Evolutionary conservation across 2,797 vertebrate species (phyloP).

Genomic region (Thaleichthys pacificus): DNA sequence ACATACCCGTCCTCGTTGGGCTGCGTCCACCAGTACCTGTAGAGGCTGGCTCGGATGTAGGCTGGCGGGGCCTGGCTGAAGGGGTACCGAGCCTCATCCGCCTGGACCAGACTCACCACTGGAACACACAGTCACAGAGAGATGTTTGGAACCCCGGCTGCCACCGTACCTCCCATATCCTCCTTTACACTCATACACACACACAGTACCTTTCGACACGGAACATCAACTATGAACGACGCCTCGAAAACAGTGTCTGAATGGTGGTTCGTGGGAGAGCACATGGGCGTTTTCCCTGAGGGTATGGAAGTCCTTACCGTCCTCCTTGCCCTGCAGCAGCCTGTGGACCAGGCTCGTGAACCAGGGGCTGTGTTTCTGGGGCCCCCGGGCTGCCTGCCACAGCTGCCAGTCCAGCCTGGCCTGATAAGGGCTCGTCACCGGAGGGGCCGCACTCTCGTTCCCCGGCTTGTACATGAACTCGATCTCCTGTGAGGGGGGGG

Average conservation of each 20-base stretch:
- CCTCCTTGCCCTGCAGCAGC: conserved; percentile 81
- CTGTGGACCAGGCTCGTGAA: conserved; percentile 76
- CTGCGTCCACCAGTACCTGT: conserved; percentile 80
- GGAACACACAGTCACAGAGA: conserved; percentile 8
- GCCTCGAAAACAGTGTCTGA: too few species aligned
- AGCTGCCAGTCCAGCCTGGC: conserved; percentile 84
- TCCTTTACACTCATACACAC: background rate
- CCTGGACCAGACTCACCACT: conserved; percentile 80
- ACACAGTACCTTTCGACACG: too few species aligned
- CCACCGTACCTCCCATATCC: too few species aligned
- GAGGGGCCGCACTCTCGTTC: conserved; percentile 63
- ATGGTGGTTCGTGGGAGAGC: too few species aligned
- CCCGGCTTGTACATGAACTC: conserved; percentile 84
- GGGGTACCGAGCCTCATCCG: conserved; percentile 65
- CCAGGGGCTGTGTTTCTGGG: conserved; percentile 75
- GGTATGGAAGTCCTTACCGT: conserved; percentile 60
- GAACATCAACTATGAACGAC: too few species aligned
- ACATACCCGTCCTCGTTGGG: conserved; percentile 49
- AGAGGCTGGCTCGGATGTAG: conserved; percentile 79
- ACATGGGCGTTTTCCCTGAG: background rate
- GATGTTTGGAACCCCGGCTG: background rate
- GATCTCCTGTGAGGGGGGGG: conserved; percentile 69
- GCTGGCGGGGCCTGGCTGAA: conserved; percentile 71
- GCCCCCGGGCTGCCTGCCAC: conserved; percentile 79
- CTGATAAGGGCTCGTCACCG: conserved; percentile 73